Percentiles rank a stretch among this genome's conserved stretches.
Evolutionary conservation across 2,888 invertebrate species (phyloP).

Genomic region (Philhelius pedissequus): DNA sequence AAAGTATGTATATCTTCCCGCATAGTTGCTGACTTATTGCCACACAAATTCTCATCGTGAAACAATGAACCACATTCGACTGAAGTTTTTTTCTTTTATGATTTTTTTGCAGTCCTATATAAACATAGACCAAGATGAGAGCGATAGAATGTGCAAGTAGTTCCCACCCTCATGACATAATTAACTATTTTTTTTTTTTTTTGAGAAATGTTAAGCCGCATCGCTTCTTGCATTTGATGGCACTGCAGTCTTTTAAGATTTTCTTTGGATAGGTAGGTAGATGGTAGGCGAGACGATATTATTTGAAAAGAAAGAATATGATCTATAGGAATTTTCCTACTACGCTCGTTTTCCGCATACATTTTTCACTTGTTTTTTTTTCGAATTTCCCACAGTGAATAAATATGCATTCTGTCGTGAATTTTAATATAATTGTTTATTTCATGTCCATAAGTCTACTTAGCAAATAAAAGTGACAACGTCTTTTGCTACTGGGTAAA

Average conservation of each 20-base stretch:
- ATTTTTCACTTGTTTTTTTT: slow-evolving; percentile 9
- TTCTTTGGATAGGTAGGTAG: background rate
- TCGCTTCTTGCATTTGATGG: slow-evolving; percentile 1
- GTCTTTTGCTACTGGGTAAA: background rate
- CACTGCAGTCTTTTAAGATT: slow-evolving; percentile 47
- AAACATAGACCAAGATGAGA: slow-evolving; percentile 29
- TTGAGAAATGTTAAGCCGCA: slow-evolving; percentile 42
- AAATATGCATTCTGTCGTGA: slow-evolving; percentile 1
- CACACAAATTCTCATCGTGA: slow-evolving; percentile 61
- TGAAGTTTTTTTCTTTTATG: slow-evolving; percentile 26
- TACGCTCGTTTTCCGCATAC: slow-evolving; percentile 24
- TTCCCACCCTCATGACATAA: slow-evolving; percentile 79
- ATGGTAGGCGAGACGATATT: background rate
- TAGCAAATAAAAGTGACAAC: slow-evolving; percentile 51
- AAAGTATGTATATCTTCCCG: slow-evolving; percentile 65
- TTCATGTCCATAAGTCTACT: background rate
- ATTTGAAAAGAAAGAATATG: slow-evolving; percentile 27
- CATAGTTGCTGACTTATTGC: slow-evolving; percentile 70
- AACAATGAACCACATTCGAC: slow-evolving; percentile 47
- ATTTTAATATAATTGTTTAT: slow-evolving; percentile 28
- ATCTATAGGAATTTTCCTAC: slow-evolving; percentile 50
- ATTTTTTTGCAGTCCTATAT: background rate
- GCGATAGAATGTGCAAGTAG: slow-evolving; percentile 68
- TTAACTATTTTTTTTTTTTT: slow-evolving; percentile 74
- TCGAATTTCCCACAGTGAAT: slow-evolving; percentile 6